These are phyloP conservation scores for Sminthurides bifidus DNA, from an alignment of 1,140 invertebrate genomes.

Conservation along the genomic window DNA sequence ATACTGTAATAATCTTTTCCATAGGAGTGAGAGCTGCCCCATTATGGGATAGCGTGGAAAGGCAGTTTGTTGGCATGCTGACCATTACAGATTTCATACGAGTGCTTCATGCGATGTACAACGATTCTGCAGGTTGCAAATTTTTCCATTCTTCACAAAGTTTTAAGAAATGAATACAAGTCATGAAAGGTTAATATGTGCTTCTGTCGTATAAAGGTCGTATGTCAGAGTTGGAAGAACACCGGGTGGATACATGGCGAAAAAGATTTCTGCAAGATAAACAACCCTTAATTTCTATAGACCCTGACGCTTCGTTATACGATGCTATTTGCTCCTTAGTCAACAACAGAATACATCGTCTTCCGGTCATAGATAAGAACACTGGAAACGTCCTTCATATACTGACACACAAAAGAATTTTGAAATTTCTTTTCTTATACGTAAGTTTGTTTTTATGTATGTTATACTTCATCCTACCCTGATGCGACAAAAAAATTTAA, in stretches of 20 bases:
- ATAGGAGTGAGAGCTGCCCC: conserved; percentile 88
- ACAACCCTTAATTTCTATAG: conserved; percentile 66
- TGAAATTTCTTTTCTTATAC: conserved; percentile 96
- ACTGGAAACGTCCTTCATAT: conserved; percentile 68
- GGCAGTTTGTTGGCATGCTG: conserved; percentile 91
- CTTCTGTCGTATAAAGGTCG: conserved; percentile 32
- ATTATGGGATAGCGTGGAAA: conserved; percentile 84
- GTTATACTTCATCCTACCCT: not conserved
- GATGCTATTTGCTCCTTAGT: conserved; percentile 87
- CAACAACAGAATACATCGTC: conserved; percentile 86
- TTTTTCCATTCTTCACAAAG: no score
- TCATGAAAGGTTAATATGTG: no score
- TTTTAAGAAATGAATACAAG: no score
- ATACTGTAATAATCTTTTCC: not conserved
- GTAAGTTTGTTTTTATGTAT: conserved; percentile 53
- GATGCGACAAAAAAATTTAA: conserved; percentile 10
- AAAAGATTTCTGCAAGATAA: conserved; percentile 41
- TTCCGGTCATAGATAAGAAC: conserved; percentile 66
- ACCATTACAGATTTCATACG: conserved; percentile 99
- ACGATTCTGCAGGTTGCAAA: conserved; percentile 60
- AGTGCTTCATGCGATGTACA: conserved; percentile 90
- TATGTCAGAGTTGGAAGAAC: conserved; percentile 95
- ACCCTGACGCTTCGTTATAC: conserved; percentile 76
- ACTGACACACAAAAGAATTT: conserved; percentile 95
- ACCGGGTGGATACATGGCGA: conserved; percentile 91